These are phyloP conservation scores for Contarinia nasturtii DNA, from an alignment of 1,140 invertebrate genomes.

Conservation along the genomic window DNA sequence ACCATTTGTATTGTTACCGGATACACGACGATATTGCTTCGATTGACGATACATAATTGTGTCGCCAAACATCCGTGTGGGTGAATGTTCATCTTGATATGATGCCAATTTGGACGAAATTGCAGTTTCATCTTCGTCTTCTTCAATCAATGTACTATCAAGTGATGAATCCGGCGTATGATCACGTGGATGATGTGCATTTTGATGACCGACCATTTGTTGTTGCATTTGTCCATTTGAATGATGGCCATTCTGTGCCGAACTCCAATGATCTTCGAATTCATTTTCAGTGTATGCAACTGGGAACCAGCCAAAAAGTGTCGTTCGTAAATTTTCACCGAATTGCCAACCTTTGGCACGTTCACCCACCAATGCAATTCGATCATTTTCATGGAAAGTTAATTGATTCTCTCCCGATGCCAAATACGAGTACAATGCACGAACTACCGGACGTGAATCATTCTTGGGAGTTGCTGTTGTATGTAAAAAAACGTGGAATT, in stretches of 20 bases:
- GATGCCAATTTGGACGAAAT: not conserved
- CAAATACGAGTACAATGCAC: conserved; percentile 74
- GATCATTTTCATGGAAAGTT: conserved; percentile 77
- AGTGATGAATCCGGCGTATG: conserved; percentile 1
- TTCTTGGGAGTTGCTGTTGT: conserved; percentile 25
- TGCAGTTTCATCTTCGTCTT: not conserved
- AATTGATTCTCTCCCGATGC: conserved; percentile 82
- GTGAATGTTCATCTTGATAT: conserved; percentile 22
- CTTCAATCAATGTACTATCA: not conserved
- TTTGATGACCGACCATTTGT: not conserved
- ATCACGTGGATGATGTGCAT: not conserved
- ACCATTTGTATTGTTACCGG: conserved; percentile 9
- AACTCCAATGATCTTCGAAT: conserved; percentile 5
- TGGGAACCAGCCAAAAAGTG: conserved; percentile 85
- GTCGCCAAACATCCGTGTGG: conserved; percentile 34
- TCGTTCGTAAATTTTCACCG: conserved; percentile 75
- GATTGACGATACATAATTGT: conserved; percentile 17
- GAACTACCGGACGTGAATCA: conserved; percentile 40
- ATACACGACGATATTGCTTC: conserved; percentile 12
- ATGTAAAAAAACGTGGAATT: not conserved
- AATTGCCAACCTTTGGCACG: conserved; percentile 90
- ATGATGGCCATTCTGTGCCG: conserved; percentile 2
- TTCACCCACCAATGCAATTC: conserved; percentile 73
- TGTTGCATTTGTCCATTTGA: not conserved
- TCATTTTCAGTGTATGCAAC: conserved; percentile 68